Conservation (phyloP, 2,797 vertebrate genomes). For the Phylloscopus collybita region DNA sequence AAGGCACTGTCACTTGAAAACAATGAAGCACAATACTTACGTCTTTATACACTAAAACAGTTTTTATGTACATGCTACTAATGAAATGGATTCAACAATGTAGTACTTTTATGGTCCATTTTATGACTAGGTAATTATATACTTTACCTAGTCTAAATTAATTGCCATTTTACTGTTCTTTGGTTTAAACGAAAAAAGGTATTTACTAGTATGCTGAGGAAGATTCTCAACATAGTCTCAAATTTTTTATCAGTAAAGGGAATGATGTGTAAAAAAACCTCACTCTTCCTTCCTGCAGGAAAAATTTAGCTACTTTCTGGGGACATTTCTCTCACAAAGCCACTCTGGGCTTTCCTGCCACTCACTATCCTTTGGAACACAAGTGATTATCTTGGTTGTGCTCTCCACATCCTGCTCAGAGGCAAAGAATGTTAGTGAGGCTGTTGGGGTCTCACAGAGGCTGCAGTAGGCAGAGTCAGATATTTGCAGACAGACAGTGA, state of each 20-base stretch:
- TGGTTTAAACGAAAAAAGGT: constrained; percentile 36
- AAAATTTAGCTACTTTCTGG: constrained; percentile 45
- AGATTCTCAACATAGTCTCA: constrained; percentile 11
- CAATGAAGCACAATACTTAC: neutral
- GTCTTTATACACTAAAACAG: constrained; percentile 5
- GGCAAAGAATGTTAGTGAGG: neutral
- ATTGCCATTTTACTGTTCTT: constrained; percentile 59
- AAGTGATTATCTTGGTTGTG: constrained; percentile 43
- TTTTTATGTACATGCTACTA: constrained; percentile 45
- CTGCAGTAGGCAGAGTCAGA: neutral
- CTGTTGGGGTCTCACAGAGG: neutral
- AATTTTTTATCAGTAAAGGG: constrained; percentile 49
- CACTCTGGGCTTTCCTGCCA: neutral
- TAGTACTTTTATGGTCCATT: constrained; percentile 60
- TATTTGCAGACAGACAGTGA: neutral
- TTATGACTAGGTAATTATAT: constrained; percentile 65
- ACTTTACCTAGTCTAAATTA: constrained; percentile 65
- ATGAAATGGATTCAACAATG: constrained; percentile 51
- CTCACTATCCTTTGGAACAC: neutral
- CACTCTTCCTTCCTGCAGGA: constrained; percentile 30
- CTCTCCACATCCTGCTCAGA: neutral
- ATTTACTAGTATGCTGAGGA: constrained; percentile 8
- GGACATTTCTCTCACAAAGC: constrained; percentile 19
- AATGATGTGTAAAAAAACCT: constrained; percentile 53
- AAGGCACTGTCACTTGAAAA: constrained; percentile 17